Conservation (phyloP, 2,888 invertebrate species). For the Lacanobia oleracea region DNA sequence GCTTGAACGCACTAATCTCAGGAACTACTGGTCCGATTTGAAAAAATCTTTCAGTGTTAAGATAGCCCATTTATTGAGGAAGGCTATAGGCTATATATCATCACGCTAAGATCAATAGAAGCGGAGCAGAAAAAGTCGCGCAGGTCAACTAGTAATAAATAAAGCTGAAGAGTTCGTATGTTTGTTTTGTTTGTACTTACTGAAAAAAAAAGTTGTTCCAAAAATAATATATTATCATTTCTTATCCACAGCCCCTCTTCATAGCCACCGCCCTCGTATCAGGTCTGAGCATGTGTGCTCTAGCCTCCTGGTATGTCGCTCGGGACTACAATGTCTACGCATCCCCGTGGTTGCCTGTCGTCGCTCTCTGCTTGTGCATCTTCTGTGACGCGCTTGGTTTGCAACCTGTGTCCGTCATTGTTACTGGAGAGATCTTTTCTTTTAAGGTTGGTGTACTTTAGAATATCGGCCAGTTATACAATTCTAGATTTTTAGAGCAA, state of each 20-base stretch:
- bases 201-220: too few relatives aligned
- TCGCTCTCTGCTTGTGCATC: constrained; percentile 87
- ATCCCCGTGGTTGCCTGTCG: constrained; percentile 87
- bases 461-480: not conserved
- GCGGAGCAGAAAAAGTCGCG: too few relatives aligned
- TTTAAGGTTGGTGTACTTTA: constrained; percentile 76
- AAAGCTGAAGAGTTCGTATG: too few relatives aligned
- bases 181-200: too few relatives aligned
- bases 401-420: constrained; percentile 87
- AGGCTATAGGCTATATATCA: too few relatives aligned
- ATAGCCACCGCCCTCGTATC: constrained; percentile 79
- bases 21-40: too few relatives aligned
- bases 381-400: constrained; percentile 88
- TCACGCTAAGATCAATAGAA: too few relatives aligned
- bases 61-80: too few relatives aligned
- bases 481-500: not conserved
- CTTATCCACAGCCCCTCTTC: constrained; percentile 77
- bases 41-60: too few relatives aligned
- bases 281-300: constrained; percentile 81
- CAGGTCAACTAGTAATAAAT: too few relatives aligned
- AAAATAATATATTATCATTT: not conserved
- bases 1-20: too few relatives aligned
- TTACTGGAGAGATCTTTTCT: constrained; percentile 89
- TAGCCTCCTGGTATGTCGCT: constrained; percentile 84
- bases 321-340: constrained; percentile 71